Base-by-base conservation (phyloP, 2,797 vertebrate genomes). In the Harpagifer antarcticus region DNA sequence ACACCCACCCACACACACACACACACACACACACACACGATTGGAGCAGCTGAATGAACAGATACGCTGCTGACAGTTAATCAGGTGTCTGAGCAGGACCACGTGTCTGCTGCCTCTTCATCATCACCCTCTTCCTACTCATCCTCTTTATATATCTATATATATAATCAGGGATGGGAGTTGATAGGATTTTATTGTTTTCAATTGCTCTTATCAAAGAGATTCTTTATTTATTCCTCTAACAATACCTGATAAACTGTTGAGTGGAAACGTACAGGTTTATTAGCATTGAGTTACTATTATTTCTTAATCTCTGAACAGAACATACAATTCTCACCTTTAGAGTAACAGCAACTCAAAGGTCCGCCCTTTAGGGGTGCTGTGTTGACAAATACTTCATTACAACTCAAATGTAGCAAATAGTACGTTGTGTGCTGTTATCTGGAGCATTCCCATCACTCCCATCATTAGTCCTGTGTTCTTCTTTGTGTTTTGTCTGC, bases 41-140 rank as follows among this genome's bases (percentile, higher is more conserved):
- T 27, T 27, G 23, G 27, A 88, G 70, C 86, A 86, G 84, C 91
- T 88, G 87, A 87, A 83, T 76, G 84, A 83, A 75, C 68, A 82
- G 85, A 89, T 89, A 86, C 85, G 83, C 84, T 10, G 45, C 27
- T 19, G 79, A 78, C 83, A 74, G 82, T 86, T 80, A 78, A 89
- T 88, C 86, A 84, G 68, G 74, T 72, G 53, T 86, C 83, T 78
- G 83, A 52, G 67, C 68, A 72, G 79, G 83, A 71, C 59, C 68
- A 74, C 59, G 62, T 45, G 49, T 59, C 79, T 65, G 48, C 20
- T 14, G 65, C 42, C 27, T 63, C 27, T 12, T 85, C 53, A 13
- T 72, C 45, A 11, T 68, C 64, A 3, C 23, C 81, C 23, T 75
- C 62, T 62, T 8, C 5, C 0, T 43, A 7, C 31, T 65, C 20